Conservation (phyloP, 2,797 vertebrate species). For the Siniperca scherzeri region DNA sequence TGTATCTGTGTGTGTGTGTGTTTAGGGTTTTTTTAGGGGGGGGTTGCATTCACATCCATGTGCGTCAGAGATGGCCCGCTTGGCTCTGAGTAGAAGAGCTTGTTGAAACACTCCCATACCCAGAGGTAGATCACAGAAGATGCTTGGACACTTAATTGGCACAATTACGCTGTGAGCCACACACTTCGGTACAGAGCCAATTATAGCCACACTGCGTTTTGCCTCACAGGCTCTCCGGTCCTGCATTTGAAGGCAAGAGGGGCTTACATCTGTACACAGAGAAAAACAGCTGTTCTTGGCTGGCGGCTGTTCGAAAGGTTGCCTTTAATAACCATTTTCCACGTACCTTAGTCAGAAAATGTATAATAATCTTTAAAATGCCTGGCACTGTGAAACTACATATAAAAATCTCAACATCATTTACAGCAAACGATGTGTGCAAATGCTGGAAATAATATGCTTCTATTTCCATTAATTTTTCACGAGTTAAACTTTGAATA, state of each 20-base stretch:
- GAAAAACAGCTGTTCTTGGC: slow-evolving; percentile 74
- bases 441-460: slow-evolving; percentile 37
- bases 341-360: slow-evolving; percentile 63
- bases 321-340: slow-evolving; percentile 71
- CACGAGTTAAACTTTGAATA: not conserved
- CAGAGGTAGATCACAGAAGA: slow-evolving; percentile 75
- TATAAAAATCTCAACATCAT: slow-evolving; percentile 50
- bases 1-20: not conserved
- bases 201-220: slow-evolving; percentile 54
- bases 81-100: slow-evolving; percentile 49
- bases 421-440: slow-evolving; percentile 45
- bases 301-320: slow-evolving; percentile 72
- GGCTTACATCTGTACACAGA: slow-evolving; percentile 61
- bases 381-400: slow-evolving; percentile 47
- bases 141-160: slow-evolving; percentile 79
- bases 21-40: not conserved
- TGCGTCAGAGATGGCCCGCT: slow-evolving; percentile 57
- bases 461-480: not conserved
- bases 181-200: slow-evolving; percentile 61
- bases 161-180: slow-evolving; percentile 69
- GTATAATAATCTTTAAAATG: slow-evolving; percentile 68
- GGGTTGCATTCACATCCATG: slow-evolving; percentile 39
- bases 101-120: slow-evolving; percentile 71
- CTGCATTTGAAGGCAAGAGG: slow-evolving; percentile 42
- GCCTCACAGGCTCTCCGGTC: slow-evolving; percentile 38